phyloP scores from a whole-genome alignment of 2,113 vertebrate genomes.

The Catharus bicknelli region DNA sequence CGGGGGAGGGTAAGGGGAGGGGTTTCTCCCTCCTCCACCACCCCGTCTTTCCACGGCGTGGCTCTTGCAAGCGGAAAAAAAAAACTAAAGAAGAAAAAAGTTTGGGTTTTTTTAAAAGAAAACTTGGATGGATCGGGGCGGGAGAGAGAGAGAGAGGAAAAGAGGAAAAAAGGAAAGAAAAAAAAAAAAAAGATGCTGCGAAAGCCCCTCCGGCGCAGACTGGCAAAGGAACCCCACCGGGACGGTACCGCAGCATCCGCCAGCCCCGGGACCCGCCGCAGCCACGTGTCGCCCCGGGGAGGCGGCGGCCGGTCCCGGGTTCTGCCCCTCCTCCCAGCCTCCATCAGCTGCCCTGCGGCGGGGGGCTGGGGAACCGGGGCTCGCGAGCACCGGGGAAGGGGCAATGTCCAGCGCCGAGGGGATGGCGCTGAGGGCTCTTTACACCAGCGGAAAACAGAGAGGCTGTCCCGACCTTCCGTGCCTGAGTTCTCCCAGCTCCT shows the following conservation, averaged over 20 bases:
- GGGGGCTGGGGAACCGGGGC: neutral
- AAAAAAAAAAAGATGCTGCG: neutral
- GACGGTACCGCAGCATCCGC: neutral
- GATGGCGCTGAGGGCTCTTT: neutral
- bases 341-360: neutral
- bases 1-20: too few relatives aligned
- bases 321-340: neutral
- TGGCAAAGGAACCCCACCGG: neutral
- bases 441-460: neutral
- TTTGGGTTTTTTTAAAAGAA: too few relatives aligned
- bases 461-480: neutral
- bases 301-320: neutral
- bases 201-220: neutral
- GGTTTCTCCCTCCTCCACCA: too few relatives aligned
- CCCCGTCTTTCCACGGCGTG: too few relatives aligned
- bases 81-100: too few relatives aligned
- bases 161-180: accelerated
- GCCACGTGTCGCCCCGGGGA: neutral
- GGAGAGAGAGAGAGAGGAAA: too few relatives aligned
- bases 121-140: too few relatives aligned
- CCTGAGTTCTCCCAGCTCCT: neutral
- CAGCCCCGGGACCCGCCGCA: neutral
- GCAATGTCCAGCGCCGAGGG: neutral
- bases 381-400: neutral
- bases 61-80: too few relatives aligned